These are phyloP conservation scores for Deilephila elpenor DNA, from an alignment of 2,888 invertebrate genomes.

Conservation along the genomic window DNA sequence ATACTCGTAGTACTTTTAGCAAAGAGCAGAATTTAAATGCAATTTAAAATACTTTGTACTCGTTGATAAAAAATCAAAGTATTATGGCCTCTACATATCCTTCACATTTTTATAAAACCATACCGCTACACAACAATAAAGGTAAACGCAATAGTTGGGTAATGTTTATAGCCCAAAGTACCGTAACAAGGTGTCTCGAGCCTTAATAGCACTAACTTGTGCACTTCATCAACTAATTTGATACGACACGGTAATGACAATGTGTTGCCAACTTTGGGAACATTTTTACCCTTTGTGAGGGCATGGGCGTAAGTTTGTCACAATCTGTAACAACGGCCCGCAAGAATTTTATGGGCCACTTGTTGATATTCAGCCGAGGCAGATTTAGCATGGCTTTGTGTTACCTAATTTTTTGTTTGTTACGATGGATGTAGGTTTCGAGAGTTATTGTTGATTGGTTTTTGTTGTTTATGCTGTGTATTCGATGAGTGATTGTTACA, in stretches of 20 bases:
- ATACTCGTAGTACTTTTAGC: too few species aligned
- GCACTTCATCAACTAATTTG: slow-evolving; percentile 20
- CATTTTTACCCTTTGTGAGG: slow-evolving; percentile 15
- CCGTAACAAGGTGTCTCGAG: background rate
- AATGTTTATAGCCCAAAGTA: background rate
- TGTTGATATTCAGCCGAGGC: slow-evolving; percentile 53
- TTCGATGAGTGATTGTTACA: too few species aligned
- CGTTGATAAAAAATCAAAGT: too few species aligned
- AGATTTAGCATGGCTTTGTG: slow-evolving; percentile 4
- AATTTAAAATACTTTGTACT: too few species aligned
- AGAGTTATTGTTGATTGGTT: background rate
- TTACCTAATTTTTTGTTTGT: slow-evolving; percentile 6
- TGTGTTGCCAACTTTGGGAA: slow-evolving; percentile 24
- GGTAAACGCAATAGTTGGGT: background rate
- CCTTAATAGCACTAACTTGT: background rate
- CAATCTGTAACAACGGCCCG: slow-evolving; percentile 46
- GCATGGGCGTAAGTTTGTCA: slow-evolving; percentile 18
- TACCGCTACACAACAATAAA: background rate
- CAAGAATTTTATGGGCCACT: slow-evolving; percentile 58
- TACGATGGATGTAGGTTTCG: background rate
- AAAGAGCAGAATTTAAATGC: too few species aligned
- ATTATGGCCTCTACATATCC: background rate
- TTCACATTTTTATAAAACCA: background rate
- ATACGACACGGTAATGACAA: background rate
- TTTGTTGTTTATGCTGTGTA: background rate